A percentile compares a stretch with the other conserved stretches of the same genome.
Evolutionary conservation across 2,797 vertebrate genomes (phyloP).

Genomic region (Sebastolobus alascanus): DNA sequence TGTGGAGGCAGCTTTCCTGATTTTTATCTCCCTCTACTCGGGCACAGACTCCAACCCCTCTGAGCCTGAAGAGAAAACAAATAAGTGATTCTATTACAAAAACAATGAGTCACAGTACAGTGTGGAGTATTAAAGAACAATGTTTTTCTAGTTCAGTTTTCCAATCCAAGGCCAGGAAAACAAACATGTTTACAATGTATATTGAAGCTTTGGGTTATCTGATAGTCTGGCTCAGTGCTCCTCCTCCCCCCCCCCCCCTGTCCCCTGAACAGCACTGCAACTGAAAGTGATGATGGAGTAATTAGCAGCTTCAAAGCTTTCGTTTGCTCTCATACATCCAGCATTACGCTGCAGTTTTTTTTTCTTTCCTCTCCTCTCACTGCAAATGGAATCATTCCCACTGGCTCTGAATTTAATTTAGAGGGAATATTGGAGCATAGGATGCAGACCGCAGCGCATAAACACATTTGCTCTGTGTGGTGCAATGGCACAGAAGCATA

Average conservation of each 20-base stretch:
- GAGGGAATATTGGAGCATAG: conserved; percentile 46
- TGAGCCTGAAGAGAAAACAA: conserved; percentile 45
- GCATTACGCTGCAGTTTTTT: conserved; percentile 32
- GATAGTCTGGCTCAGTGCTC: conserved; percentile 19
- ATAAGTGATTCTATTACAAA: conserved; percentile 36
- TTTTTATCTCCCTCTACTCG: conserved; percentile 28
- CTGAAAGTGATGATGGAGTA: conserved; percentile 60
- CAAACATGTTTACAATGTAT: conserved; percentile 56
- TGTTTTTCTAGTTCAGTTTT: conserved; percentile 31
- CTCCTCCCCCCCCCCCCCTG: conserved; percentile 23
- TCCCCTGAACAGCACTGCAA: conserved; percentile 25
- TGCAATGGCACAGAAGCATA: conserved; percentile 32
- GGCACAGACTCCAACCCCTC: conserved; percentile 33
- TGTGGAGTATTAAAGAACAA: conserved; percentile 29
- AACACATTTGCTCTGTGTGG: conserved; percentile 40
- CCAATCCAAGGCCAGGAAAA: conserved; percentile 38
- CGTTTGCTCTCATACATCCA: conserved; percentile 48
- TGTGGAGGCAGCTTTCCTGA: not conserved
- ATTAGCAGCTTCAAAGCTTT: conserved; percentile 73
- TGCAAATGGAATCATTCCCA: conserved; percentile 44
- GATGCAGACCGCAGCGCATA: conserved; percentile 29
- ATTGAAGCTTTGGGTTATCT: conserved; percentile 58
- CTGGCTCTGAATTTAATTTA: conserved; percentile 51
- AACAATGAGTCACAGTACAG: conserved; percentile 21
- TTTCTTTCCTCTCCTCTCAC: conserved; percentile 9